Percentiles rank a stretch among this genome's conserved stretches.
Conservation (phyloP, 2,888 invertebrate genomes). For the Leucania comma region DNA sequence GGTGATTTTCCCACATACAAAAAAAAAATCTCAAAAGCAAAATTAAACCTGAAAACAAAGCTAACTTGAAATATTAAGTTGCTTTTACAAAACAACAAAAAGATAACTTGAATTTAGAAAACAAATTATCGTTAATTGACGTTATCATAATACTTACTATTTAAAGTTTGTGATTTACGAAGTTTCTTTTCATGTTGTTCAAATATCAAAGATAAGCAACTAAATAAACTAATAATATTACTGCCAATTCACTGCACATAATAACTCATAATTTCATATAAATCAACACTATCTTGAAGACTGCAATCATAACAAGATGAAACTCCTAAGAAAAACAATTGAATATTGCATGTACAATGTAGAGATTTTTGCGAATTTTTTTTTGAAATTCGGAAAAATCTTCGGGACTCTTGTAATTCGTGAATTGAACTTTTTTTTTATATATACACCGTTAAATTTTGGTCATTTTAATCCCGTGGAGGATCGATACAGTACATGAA, state of each 20-base stretch:
- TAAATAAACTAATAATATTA: slow-evolving; percentile 1
- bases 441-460: no score
- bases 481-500: no score
- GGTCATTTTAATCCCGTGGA: no score
- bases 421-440: no score
- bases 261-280: background rate
- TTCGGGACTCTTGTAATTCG: no score
- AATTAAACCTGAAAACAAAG: background rate
- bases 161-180: background rate
- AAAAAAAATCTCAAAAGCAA: background rate
- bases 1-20: no score
- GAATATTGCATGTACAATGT: background rate
- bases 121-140: background rate
- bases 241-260: background rate
- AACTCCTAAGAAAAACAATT: slow-evolving; percentile 15
- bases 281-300: background rate
- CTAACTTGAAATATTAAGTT: background rate
- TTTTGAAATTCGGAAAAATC: no score
- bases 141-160: background rate
- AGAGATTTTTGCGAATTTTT: no score
- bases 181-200: background rate
- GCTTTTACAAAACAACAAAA: background rate
- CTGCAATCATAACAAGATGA: slow-evolving; percentile 16
- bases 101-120: background rate
- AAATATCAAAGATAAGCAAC: background rate